These are phyloP conservation scores for Lysandra bellargus DNA, from an alignment of 2,888 invertebrate species.

Conservation along the genomic window DNA sequence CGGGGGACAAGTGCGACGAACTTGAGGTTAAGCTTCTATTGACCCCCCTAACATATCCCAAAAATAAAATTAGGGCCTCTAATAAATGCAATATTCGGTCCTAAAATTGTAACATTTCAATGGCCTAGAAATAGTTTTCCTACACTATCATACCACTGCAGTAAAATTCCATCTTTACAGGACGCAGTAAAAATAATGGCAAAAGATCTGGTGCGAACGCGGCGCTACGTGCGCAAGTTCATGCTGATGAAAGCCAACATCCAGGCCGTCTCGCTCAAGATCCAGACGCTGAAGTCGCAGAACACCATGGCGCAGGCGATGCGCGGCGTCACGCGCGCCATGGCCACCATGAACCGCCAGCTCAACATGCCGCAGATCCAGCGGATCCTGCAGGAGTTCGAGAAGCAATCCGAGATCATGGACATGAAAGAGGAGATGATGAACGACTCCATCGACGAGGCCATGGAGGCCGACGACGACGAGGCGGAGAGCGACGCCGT, in stretches of 20 bases:
- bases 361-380: conserved; percentile 99
- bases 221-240: conserved; percentile 97
- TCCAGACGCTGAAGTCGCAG: conserved; percentile 98
- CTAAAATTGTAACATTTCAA: too few species aligned
- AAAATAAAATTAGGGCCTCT: too few species aligned
- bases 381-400: conserved; percentile 96
- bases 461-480: conserved; percentile 98
- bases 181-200: conserved; percentile 99
- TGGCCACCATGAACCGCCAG: conserved; percentile 98
- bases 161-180: conserved; percentile 63
- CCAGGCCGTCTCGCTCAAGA: conserved; percentile 97
- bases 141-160: too few species aligned
- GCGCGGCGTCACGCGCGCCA: conserved; percentile 98
- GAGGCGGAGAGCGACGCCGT: conserved; percentile 98
- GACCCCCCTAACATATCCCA: too few species aligned
- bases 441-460: conserved; percentile 99
- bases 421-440: conserved; percentile 99
- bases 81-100: too few species aligned
- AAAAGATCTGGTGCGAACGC: conserved; percentile 97
- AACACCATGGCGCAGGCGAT: conserved; percentile 99
- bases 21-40: too few species aligned
- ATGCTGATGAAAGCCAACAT: conserved; percentile 99
- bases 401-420: conserved; percentile 99
- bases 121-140: too few species aligned
- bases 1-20: too few species aligned